Percentiles rank a stretch among this genome's conserved stretches.
These are phyloP conservation scores for Tor tambroides DNA, from an alignment of 2,113 vertebrate species.

Conservation along the genomic window DNA sequence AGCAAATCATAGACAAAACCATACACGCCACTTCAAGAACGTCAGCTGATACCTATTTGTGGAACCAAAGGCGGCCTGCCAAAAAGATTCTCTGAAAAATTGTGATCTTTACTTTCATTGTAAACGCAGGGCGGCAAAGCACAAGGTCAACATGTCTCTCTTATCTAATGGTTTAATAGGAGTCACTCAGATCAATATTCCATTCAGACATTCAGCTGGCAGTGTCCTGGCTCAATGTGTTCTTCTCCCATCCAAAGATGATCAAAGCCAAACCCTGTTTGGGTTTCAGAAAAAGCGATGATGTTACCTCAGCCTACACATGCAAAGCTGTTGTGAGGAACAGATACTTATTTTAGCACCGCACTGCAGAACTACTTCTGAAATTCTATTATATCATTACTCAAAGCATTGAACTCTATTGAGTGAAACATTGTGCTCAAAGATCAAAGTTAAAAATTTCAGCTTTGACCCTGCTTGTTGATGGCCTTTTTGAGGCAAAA, in stretches of 20 bases:
- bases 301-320: neutral
- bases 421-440: neutral
- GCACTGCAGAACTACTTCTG: neutral
- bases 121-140: neutral
- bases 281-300: neutral
- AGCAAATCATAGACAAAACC: conserved; percentile 33
- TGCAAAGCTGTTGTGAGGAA: neutral
- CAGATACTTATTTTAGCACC: neutral
- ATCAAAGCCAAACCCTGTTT: neutral
- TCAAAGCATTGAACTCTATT: neutral
- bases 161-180: conserved; percentile 40
- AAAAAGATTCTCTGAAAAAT: conserved; percentile 1
- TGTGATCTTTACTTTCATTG: conserved; percentile 24
- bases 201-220: conserved; percentile 23
- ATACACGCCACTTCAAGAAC: neutral
- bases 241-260: conserved; percentile 23
- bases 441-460: neutral
- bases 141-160: conserved; percentile 25
- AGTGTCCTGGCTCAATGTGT: conserved; percentile 5
- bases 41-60: neutral
- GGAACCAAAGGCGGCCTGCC: neutral
- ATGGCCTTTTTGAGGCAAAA: neutral
- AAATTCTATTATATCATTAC: neutral
- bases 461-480: neutral
- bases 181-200: conserved; percentile 43